These are phyloP conservation scores for Phycodurus eques DNA, from an alignment of 2,113 vertebrate genomes.

Conservation along the genomic window DNA sequence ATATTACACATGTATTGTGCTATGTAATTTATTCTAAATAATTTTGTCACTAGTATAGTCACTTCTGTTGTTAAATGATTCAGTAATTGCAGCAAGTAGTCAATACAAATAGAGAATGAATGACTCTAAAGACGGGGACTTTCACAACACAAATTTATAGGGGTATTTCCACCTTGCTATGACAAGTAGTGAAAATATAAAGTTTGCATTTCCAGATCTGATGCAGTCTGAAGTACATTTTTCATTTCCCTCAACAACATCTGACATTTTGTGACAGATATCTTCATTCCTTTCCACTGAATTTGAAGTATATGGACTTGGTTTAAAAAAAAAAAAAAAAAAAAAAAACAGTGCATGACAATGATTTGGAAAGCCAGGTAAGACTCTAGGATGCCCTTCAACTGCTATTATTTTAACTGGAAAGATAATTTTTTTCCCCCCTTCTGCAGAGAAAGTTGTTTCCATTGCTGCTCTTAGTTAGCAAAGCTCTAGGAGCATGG, in stretches of 20 bases:
- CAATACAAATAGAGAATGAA: too few relatives aligned
- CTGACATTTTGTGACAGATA: constrained; percentile 46
- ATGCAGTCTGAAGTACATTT: constrained; percentile 41
- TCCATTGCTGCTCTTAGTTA: not conserved
- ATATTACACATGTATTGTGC: not conserved
- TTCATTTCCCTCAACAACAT: constrained; percentile 45
- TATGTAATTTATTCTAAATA: not conserved
- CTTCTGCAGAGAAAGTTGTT: not conserved
- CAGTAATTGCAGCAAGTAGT: not conserved
- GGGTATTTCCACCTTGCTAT: not conserved
- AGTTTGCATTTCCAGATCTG: constrained; percentile 31
- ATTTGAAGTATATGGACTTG: constrained; percentile 12
- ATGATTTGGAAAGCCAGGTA: constrained; percentile 45
- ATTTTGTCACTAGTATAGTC: not conserved
- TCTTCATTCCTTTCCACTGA: constrained; percentile 37
- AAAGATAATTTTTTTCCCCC: not conserved
- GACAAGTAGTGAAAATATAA: constrained; percentile 4
- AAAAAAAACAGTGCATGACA: constrained; percentile 25
- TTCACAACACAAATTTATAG: too few relatives aligned
- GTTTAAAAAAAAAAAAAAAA: constrained; percentile 14
- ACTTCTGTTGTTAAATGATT: not conserved
- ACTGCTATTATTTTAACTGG: constrained; percentile 2
- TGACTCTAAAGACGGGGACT: too few relatives aligned
- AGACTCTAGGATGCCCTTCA: constrained; percentile 38
- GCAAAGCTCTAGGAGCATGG: not conserved